Base-by-base conservation (phyloP, 2,113 vertebrate genomes). In the Casuarius casuarius region DNA sequence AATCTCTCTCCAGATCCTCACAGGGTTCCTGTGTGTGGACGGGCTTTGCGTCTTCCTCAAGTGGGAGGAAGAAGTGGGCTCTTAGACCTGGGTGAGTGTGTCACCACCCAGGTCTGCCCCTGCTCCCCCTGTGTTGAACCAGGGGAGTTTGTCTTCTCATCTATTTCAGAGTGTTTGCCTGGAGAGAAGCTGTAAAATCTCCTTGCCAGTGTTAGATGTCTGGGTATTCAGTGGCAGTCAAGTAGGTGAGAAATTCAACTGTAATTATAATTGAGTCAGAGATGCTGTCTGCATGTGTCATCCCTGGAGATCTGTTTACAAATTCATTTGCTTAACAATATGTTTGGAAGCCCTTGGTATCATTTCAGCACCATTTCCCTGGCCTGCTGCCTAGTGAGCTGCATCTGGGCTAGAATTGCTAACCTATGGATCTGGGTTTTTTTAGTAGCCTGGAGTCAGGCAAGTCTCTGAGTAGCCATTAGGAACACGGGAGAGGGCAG, bases 311-410 rank as follows among this genome's bases (percentile, higher is more conserved):
- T 74, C 35, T 90, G 68, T 95, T 94, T 95, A 86, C 33, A 3
- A 75, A 81, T 56, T 79, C 48, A 59, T 95, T 97, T 91, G n/a
- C 84, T 91, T 91, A 92, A 88, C 75, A 85, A 19, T 71, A 46
- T 63, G 14, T 83, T 86, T 90, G 76, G 84, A 94, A 94, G 78
- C 82, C 63, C 23, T 95, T 48, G 70, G 72, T 52, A 49, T 35
- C 84, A 28, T 95, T 92, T 92, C 38, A 19, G 65, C 83, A 89
- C 31, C 59, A 63, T 92, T 94, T 95, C 78, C 75, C 58, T 83
- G 67, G 73, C 40, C 58, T 84, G 0, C 89, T 59, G 81, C 73
- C 75, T 46, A 66, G 35, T 67, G 91, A 87, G 81, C 66, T 94
- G 25, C 89, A 89, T 91, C 89, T 89, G 86, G 70, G 71, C 65